A percentile compares a stretch with the other conserved stretches of the same genome.
Conservation (phyloP, 2,888 invertebrate species). For the Lycophotia porphyrea region DNA sequence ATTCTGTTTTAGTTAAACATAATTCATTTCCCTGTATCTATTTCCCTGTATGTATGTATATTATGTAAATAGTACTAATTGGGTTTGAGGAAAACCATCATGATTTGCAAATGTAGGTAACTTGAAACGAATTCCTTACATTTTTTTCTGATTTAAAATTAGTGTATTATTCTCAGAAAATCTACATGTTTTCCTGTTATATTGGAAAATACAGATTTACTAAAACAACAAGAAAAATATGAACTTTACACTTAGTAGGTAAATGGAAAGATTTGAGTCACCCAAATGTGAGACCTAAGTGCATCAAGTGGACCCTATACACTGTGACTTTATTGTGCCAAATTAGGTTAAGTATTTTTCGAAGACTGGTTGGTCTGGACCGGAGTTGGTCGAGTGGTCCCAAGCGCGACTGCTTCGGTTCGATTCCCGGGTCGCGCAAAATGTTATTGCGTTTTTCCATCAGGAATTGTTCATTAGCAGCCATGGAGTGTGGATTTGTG, state of each 20-base stretch:
- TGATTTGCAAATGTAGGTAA: background rate
- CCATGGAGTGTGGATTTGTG: background rate
- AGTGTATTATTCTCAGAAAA: background rate
- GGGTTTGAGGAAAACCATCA: background rate
- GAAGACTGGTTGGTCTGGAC: background rate
- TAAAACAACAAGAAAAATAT: background rate
- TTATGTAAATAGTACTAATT: background rate
- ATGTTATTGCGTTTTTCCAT: background rate
- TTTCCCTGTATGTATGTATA: too few relatives aligned
- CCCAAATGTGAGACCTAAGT: background rate
- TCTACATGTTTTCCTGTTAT: background rate
- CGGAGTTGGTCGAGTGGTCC: background rate
- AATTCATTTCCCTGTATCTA: too few relatives aligned
- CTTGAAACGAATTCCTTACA: background rate
- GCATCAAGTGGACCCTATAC: background rate
- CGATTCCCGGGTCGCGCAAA: background rate
- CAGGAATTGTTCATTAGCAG: background rate
- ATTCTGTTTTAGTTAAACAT: background rate
- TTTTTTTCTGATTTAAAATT: background rate
- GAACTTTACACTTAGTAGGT: background rate
- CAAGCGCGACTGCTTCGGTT: background rate
- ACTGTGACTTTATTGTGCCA: background rate
- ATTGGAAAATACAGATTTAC: background rate
- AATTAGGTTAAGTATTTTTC: background rate
- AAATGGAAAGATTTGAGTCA: background rate